Percentiles rank a stretch among this genome's conserved stretches.
Evolutionary conservation across 2,888 invertebrate species (phyloP).

Genomic region (Hedya salicella): DNA sequence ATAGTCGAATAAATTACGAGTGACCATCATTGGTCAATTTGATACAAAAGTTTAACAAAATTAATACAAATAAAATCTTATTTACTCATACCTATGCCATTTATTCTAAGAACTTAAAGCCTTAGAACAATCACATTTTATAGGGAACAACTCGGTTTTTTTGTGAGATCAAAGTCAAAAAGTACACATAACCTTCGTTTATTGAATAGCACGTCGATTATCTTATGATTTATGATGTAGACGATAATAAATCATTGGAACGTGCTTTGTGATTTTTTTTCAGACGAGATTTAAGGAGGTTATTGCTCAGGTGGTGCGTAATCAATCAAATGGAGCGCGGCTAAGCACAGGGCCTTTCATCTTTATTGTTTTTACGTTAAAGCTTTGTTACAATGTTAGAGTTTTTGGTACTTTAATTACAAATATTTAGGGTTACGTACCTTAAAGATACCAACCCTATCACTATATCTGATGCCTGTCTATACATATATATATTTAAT

Average conservation of each 20-base stretch:
- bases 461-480: too few relatives aligned
- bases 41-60: too few relatives aligned
- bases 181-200: not conserved
- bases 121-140: not conserved
- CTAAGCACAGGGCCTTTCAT: conserved; percentile 2
- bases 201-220: conserved; percentile 17
- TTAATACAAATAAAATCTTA: too few relatives aligned
- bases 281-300: conserved; percentile 30
- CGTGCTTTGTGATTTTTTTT: conserved; percentile 32
- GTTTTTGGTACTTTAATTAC: too few relatives aligned
- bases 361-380: conserved; percentile 14
- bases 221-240: conserved; percentile 26
- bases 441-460: too few relatives aligned
- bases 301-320: conserved; percentile 13
- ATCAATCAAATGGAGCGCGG: conserved; percentile 25
- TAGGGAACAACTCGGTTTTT: not conserved
- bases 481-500: too few relatives aligned
- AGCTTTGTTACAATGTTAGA: not conserved
- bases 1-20: too few relatives aligned
- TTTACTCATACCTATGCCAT: too few relatives aligned
- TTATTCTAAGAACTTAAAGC: too few relatives aligned
- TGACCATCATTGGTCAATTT: too few relatives aligned
- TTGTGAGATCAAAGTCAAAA: not conserved
- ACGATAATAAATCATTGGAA: conserved; percentile 32
- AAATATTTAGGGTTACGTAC: too few relatives aligned